Conservation (phyloP, 2,797 vertebrate genomes). For the Parauchenoglanis ngamensis region DNA sequence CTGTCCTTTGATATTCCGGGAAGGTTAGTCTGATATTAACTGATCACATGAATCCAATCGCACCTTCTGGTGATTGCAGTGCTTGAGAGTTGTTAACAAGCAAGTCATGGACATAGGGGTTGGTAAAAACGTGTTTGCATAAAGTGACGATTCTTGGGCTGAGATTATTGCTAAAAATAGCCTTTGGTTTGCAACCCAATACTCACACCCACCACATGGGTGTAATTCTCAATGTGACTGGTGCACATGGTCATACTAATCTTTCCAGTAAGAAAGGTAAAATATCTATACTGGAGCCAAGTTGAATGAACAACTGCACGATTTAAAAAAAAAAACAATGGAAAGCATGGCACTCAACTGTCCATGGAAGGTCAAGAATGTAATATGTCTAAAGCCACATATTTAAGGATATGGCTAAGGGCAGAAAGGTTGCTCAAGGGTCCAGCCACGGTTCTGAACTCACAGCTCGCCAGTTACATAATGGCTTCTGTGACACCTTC, state of each 20-base stretch:
- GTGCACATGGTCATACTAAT: conserved; percentile 31
- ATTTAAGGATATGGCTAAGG: background rate
- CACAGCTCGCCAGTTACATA: background rate
- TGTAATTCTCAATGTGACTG: conserved; percentile 24
- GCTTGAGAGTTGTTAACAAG: background rate
- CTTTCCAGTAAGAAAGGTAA: conserved; percentile 6
- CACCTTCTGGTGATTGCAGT: background rate
- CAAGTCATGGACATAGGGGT: background rate
- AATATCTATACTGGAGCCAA: background rate
- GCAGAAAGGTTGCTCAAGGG: background rate
- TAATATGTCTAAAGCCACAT: background rate
- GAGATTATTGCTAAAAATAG: conserved; percentile 76
- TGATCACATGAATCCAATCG: background rate
- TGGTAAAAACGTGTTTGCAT: conserved; percentile 32
- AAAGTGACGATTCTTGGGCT: conserved; percentile 59
- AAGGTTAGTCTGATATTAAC: background rate
- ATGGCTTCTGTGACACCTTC: background rate
- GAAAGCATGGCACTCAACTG: conserved; percentile 7
- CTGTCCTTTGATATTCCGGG: background rate
- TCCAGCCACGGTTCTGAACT: background rate
- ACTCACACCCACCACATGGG: conserved; percentile 66
- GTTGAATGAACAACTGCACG: background rate
- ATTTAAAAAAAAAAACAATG: background rate
- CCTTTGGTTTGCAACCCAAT: conserved; percentile 71
- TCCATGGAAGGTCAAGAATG: background rate